Base-by-base conservation (phyloP, 2,797 vertebrate genomes). In the Microhierax caerulescens region DNA sequence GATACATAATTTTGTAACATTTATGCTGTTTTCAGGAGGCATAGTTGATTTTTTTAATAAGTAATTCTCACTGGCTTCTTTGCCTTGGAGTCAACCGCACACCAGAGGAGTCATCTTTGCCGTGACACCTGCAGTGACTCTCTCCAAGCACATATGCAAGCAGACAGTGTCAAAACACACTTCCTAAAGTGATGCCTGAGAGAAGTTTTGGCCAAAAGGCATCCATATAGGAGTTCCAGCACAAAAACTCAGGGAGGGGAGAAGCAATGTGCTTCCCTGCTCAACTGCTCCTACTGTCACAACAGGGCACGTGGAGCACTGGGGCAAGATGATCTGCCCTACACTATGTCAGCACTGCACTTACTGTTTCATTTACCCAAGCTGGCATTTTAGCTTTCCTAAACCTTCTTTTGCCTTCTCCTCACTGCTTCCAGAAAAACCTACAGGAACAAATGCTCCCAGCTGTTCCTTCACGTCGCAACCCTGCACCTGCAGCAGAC, bases 251-350 rank as follows among this genome's bases (percentile, higher is more conserved):
- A 0, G 28, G 13, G 60, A 80, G 41, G 18, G 41, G 34, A 90
- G 24, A 0, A 0, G 43, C 7, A 0, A 70, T 0, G 0, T 1
- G 7, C 41, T 87, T 85, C 50, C 63, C 47, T 30, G 51, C 24
- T 69, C 64, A 77, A 32, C 54, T 0, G 0, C 85, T 67, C 41
- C 67, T 76, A 65, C 83, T 88, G 65, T 74, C 82, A 61, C 11
- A 2, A 51, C 0, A 0, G 75, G 63, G 59, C 61, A 76, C 1
- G 1, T 36, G 60, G 63, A 92, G 47, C 48, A 85, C 63, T 1
- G 0, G 1, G 43, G 34, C 48, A 88, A 37, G 47, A 73, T 64
- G 11, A 82, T 72, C 72, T 89, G 69, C 77, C 82, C 86, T 39
- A 8, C 34, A 37, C 56, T 30, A 48, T 20, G 24, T 39, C 92